A percentile compares a stretch with the other conserved stretches of the same genome.
phyloP scores from a whole-genome alignment of 2,888 invertebrate species.

The Ectemnius cavifrons region DNA sequence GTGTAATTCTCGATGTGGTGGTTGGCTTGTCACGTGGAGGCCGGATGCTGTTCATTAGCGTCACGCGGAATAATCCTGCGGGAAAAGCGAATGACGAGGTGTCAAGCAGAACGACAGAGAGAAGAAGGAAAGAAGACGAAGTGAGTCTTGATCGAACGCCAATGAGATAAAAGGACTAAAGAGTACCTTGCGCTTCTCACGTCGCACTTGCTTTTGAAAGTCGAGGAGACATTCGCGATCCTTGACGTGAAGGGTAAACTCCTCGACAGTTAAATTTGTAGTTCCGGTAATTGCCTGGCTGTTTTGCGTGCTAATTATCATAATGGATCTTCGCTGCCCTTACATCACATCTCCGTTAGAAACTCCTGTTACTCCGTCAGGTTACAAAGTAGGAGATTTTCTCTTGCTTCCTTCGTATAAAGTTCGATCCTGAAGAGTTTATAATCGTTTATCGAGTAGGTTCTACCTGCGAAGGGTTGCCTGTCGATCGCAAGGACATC shows the following conservation, averaged over 20 bases:
- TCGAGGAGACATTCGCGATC: no score
- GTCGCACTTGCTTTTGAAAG: no score
- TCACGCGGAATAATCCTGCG: background rate
- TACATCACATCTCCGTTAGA: background rate
- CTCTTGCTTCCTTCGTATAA: no score
- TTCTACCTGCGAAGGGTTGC: no score
- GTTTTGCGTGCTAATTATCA: background rate
- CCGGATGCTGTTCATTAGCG: slow-evolving; percentile 2
- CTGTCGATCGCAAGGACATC: slow-evolving; percentile 2
- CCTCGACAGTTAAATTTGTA: background rate
- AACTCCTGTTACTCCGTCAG: no score
- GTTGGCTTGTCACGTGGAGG: background rate
- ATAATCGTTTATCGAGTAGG: no score
- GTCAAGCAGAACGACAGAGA: background rate
- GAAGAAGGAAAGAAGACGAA: background rate
- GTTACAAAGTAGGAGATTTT: no score
- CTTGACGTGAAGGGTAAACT: background rate
- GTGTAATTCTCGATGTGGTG: background rate
- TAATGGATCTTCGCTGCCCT: background rate
- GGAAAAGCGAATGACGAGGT: slow-evolving; percentile 5
- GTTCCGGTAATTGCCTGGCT: background rate
- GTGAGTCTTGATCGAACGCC: background rate
- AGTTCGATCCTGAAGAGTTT: no score
- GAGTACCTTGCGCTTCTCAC: no score
- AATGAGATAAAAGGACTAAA: background rate